Base-by-base conservation (phyloP, 1,140 invertebrate genomes). In the Drosophila ambigua region DNA sequence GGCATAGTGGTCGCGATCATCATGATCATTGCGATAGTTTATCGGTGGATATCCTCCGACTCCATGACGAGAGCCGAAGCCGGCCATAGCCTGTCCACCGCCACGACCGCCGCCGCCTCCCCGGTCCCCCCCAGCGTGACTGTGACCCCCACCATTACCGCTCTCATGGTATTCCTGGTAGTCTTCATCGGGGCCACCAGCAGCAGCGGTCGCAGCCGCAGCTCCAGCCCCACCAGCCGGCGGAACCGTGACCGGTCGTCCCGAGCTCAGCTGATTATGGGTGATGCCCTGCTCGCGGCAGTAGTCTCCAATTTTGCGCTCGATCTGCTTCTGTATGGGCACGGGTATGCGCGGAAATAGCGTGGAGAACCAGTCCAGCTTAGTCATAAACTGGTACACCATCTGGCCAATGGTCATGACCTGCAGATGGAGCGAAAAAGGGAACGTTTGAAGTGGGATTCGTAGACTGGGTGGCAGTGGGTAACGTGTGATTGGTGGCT, bases 291-390 rank as follows among this genome's bases (percentile, higher is more conserved):
- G 77, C 20, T 87, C 76, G 5, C 89, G 77, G 43, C 85, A 91
- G 72, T 91, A 92, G 23, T 95, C 94, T 55, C 93, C 93, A 63
- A 96, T 91, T 81, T 94, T 95, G 83, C 95, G 95, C 90, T 98
- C 96, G 66, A 97, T 94, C 91, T 96, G 95, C 91, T 97, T 98
- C 93, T 99, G 98, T 79, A 99, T 99, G 13, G 98, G 98, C 39
- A 99, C 98, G n/a, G 99, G 99, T 92, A 99, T 99, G 71, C 99
- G 94, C 1, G 99, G 99, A 92, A 99, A 99, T 11, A 99, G 93
- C 5, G 99, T 99, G 3, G 97, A 98, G 93, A 98, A 99, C 98
- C 98, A 99, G 84, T 99, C 98, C 46, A 99, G 92, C 92, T 99
- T 99, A 26, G 97, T 96, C 15, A 99, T 93, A 94, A 98, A 98